Conservation (phyloP, 2,113 vertebrate species). For the Burhinus oedicnemus region DNA sequence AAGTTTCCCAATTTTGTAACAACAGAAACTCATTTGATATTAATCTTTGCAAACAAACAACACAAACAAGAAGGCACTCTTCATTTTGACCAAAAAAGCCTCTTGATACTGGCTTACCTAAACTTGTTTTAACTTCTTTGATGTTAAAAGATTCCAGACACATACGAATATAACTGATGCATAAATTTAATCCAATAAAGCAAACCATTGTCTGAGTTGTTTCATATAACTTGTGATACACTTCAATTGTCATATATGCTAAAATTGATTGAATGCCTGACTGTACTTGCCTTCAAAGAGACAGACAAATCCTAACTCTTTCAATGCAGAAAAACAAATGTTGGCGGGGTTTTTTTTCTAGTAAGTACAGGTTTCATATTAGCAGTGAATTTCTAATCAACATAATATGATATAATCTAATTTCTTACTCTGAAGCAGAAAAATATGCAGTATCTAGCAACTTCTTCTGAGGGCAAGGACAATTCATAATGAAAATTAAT, state of each 20-base stretch:
- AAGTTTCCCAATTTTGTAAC: neutral
- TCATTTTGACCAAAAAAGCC: neutral
- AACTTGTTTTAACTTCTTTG: neutral
- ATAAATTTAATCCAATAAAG: slow-evolving; percentile 24
- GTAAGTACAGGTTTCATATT: slow-evolving; percentile 30
- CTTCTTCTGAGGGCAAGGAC: slow-evolving; percentile 43
- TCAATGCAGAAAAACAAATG: slow-evolving; percentile 20
- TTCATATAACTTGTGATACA: neutral
- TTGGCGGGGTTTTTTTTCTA: neutral
- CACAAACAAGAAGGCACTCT: neutral
- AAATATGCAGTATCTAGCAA: slow-evolving; percentile 49
- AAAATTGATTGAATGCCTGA: slow-evolving; percentile 48
- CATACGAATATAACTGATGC: neutral
- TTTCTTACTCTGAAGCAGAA: slow-evolving; percentile 40
- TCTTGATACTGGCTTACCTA: neutral
- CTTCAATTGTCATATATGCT: neutral
- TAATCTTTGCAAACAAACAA: neutral
- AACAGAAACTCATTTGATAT: neutral
- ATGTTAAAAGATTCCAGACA: neutral
- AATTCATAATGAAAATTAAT: slow-evolving; percentile 63
- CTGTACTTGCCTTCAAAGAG: slow-evolving; percentile 39
- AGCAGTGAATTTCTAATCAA: slow-evolving; percentile 64
- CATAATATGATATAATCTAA: slow-evolving; percentile 54
- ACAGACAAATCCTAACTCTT: slow-evolving; percentile 1
- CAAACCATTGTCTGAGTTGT: neutral